Evolutionary conservation across 2,888 invertebrate species (phyloP).

Genomic region (Drosophila greeni): DNA sequence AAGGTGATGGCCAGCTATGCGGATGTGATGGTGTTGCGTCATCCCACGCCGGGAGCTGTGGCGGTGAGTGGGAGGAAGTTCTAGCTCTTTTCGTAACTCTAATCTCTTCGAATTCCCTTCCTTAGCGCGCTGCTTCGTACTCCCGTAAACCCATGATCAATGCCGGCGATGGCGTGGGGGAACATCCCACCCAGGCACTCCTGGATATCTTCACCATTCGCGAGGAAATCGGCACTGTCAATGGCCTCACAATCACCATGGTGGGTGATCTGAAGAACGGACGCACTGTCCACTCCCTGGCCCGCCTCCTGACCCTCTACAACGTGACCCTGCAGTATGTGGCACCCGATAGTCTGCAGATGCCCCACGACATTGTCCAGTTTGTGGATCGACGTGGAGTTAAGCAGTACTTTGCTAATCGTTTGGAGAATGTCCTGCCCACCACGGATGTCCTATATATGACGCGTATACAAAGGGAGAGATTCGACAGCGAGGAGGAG

Average conservation of each 20-base stretch:
- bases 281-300: slow-evolving; percentile 97
- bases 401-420: slow-evolving; percentile 82
- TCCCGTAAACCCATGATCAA: slow-evolving; percentile 96
- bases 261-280: slow-evolving; percentile 99
- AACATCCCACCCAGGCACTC: slow-evolving; percentile 98
- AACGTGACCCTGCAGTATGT: slow-evolving; percentile 96
- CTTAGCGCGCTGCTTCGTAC: slow-evolving; percentile 88
- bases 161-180: slow-evolving; percentile 98
- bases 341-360: slow-evolving; percentile 89
- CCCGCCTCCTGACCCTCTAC: slow-evolving; percentile 94
- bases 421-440: slow-evolving; percentile 90
- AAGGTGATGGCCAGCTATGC: slow-evolving; percentile 94
- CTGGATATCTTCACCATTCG: slow-evolving; percentile 98
- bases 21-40: slow-evolving; percentile 95
- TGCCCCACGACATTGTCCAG: slow-evolving; percentile 92
- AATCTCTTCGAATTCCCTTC: slow-evolving; percentile 8
- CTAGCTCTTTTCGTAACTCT: too few relatives aligned
- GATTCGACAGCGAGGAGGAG: slow-evolving; percentile 90
- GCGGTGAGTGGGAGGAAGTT: slow-evolving; percentile 81
- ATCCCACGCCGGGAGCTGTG: slow-evolving; percentile 95
- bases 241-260: slow-evolving; percentile 97
- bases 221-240: slow-evolving; percentile 99
- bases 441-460: slow-evolving; percentile 98
- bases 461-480: slow-evolving; percentile 97
- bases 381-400: slow-evolving; percentile 89